Evolutionary conservation across 2,797 vertebrate genomes (phyloP).

Genomic region (Acanthurus leucopareius): DNA sequence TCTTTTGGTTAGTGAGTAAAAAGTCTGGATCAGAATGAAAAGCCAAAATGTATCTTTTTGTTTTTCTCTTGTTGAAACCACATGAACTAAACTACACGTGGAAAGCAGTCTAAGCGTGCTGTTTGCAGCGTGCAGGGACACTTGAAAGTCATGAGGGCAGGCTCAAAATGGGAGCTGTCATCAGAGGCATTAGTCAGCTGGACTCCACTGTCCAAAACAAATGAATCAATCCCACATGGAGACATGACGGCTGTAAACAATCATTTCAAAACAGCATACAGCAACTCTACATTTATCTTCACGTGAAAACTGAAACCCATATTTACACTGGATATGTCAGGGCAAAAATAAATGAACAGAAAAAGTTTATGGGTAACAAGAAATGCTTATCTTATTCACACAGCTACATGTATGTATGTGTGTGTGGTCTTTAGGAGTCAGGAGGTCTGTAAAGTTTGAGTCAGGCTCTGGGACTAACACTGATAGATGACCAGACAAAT

Average conservation of each 20-base stretch:
- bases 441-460: not conserved
- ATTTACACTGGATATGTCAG: conserved; percentile 5
- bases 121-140: conserved; percentile 47
- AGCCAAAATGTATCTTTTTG: too few relatives aligned
- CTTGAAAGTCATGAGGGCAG: conserved; percentile 44
- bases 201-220: conserved; percentile 33
- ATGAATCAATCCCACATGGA: conserved; percentile 48
- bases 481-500: not conserved
- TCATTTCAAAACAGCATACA: conserved; percentile 28
- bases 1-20: too few relatives aligned
- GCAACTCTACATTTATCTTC: conserved; percentile 1
- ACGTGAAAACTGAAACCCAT: conserved; percentile 27
- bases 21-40: too few relatives aligned
- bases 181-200: conserved; percentile 48
- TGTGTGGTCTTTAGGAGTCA: not conserved
- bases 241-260: conserved; percentile 40
- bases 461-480: not conserved
- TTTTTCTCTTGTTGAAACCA: too few relatives aligned
- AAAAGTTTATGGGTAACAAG: not conserved
- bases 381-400: conserved; percentile 2
- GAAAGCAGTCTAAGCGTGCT: conserved; percentile 5
- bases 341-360: not conserved
- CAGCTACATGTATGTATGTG: not conserved
- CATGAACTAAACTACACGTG: too few relatives aligned
- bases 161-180: conserved; percentile 59